Conservation (phyloP, 2,797 vertebrate genomes). For the Tapera naevia region DNA sequence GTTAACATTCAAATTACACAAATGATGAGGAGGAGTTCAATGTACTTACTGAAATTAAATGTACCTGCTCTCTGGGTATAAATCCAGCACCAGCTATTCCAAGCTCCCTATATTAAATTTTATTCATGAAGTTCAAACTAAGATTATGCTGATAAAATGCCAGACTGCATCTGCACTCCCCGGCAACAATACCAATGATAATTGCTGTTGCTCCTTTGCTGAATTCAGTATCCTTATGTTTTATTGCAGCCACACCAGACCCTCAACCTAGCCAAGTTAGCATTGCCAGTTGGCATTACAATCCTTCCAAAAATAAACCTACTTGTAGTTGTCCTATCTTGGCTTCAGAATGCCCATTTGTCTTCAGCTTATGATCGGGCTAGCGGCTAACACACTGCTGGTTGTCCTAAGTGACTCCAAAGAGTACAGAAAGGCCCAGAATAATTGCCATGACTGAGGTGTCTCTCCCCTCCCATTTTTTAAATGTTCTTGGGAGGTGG, state of each 20-base stretch:
- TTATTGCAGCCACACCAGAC: slow-evolving; percentile 41
- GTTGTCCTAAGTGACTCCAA: background rate
- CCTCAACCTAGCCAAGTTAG: slow-evolving; percentile 20
- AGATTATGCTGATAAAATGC: slow-evolving; percentile 60
- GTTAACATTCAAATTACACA: slow-evolving; percentile 37
- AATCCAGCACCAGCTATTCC: slow-evolving; percentile 41
- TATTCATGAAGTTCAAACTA: slow-evolving; percentile 50
- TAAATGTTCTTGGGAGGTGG: background rate
- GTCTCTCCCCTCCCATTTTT: background rate
- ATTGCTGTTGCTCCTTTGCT: slow-evolving; percentile 46
- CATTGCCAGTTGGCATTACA: slow-evolving; percentile 45
- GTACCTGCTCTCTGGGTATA: slow-evolving; percentile 43
- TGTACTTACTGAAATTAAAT: slow-evolving; percentile 58
- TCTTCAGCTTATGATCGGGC: background rate
- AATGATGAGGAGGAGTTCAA: background rate
- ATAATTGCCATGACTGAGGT: fast-evolving
- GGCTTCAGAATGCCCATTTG: slow-evolving; percentile 21
- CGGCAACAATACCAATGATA: slow-evolving; percentile 25
- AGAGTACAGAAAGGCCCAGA: background rate
- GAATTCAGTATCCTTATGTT: slow-evolving; percentile 41
- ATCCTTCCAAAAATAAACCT: slow-evolving; percentile 43
- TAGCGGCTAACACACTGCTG: background rate
- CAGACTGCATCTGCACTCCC: slow-evolving; percentile 50
- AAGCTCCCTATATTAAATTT: slow-evolving; percentile 45
- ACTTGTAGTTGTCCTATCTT: slow-evolving; percentile 23